Evolutionary conservation across 2,797 vertebrate species (phyloP), one percentile per base, ranked within the genome.

Genomic region (Hemibagrus guttatus): DNA sequence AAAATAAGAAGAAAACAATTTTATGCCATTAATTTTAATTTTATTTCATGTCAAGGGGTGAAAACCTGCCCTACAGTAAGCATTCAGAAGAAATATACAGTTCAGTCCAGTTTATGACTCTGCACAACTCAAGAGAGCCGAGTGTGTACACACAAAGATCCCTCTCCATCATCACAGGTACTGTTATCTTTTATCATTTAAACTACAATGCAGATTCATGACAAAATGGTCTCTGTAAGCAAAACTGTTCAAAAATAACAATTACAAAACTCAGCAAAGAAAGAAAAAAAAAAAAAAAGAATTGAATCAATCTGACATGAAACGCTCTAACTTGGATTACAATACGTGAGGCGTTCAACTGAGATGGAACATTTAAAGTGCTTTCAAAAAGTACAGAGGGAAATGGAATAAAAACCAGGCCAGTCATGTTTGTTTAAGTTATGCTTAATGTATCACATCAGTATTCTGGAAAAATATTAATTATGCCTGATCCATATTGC

Each of bases 21-120:
- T 82, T 84, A 84, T 84, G 84, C 46, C 66, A 87, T 87, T 88
- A 82, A 85, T 61, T 91, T 91, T 91, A 87, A 88, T 90, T 87
- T 88, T 42, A 63, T 88, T 91, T 91, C 90, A 89, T 89, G 84
- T 90, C 90, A 90, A 90, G 88, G 90, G 87, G 89, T 89, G 89
- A 89, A 91, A 86, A 89, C 87, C 76, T 89, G 81, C 81, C 88
- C 90, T 91, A 89, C 84, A 89, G 86, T 86, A 89, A 91, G 90
- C 88, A 90, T 87, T 85, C 72, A 72, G 71, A 89, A 88, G 74
- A 91, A 89, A 88, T 89, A 89, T 87, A 89, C 90, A 91, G 87
- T 87, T 86, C 85, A 91, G 82, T 88, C 86, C 83, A 88, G 87
- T 88, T 74, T 61, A 83, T 83, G 64, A 86, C 82, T 75, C 74